Percentiles rank a stretch among this genome's conserved stretches.
These are phyloP conservation scores for Dasyurus viverrinus DNA, from an alignment of 2,113 vertebrate species.

Conservation along the genomic window DNA sequence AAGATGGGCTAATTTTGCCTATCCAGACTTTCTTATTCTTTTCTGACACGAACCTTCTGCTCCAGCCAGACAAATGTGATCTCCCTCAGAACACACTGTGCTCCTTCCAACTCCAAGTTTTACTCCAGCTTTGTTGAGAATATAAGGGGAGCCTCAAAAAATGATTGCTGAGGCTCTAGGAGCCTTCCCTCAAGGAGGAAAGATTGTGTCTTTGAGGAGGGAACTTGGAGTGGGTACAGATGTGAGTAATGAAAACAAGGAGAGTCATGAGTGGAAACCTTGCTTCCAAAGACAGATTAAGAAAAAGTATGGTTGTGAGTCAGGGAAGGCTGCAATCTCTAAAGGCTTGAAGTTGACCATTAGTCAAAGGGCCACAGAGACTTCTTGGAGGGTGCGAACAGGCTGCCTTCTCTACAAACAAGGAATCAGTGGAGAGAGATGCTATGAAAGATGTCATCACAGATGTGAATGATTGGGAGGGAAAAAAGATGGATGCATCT, in stretches of 20 bases:
- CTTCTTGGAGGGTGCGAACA: not conserved
- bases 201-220: not conserved
- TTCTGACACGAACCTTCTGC: not conserved
- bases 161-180: not conserved
- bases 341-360: not conserved
- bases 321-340: not conserved
- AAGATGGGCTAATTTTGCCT: not conserved
- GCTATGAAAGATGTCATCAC: not conserved
- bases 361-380: not conserved
- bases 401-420: not conserved
- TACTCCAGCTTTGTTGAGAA: not conserved
- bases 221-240: not conserved
- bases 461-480: not conserved
- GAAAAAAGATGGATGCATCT: not conserved
- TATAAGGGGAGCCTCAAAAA: not conserved
- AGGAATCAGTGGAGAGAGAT: not conserved
- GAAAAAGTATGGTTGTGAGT: conserved; percentile 3
- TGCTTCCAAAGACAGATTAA: conserved; percentile 39
- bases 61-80: not conserved
- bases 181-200: too few species aligned
- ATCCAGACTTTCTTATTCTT: not conserved
- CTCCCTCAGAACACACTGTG: not conserved
- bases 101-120: not conserved
- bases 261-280: conserved; percentile 35
- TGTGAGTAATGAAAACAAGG: not conserved